A percentile compares a stretch with the other conserved stretches of the same genome.
phyloP scores from a whole-genome alignment of 2,888 invertebrate genomes.

The Fragum sueziense region DNA sequence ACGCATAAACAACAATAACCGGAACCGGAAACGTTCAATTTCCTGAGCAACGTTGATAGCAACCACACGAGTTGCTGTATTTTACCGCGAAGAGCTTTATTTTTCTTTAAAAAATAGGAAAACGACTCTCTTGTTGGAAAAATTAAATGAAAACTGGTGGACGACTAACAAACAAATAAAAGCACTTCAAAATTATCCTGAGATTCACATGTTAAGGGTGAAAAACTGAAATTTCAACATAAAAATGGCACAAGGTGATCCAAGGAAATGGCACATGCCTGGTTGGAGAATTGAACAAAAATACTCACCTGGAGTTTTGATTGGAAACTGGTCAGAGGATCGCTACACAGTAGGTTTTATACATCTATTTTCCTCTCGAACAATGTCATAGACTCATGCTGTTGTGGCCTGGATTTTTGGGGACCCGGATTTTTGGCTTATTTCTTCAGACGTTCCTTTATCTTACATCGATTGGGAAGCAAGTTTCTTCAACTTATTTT shows the following conservation, averaged over 20 bases:
- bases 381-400: no score
- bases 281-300: slow-evolving; percentile 80
- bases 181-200: slow-evolving; percentile 33
- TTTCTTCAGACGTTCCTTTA: no score
- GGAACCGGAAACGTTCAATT: background rate
- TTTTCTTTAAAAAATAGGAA: background rate
- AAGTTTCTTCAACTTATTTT: no score
- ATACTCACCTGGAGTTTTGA: slow-evolving; percentile 78
- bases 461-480: no score
- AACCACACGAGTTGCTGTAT: slow-evolving; percentile 17
- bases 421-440: no score
- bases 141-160: background rate
- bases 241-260: slow-evolving; percentile 71
- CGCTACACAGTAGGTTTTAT: slow-evolving; percentile 72
- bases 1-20: slow-evolving; percentile 1
- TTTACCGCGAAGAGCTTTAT: background rate
- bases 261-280: slow-evolving; percentile 75
- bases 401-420: no score
- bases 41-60: slow-evolving; percentile 44
- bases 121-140: background rate
- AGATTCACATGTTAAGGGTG: slow-evolving; percentile 34
- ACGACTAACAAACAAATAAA: background rate
- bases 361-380: no score
- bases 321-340: slow-evolving; percentile 81
- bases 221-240: background rate